Evolutionary conservation across 2,888 invertebrate genomes (phyloP).

Genomic region (Stegophylla sp.): DNA sequence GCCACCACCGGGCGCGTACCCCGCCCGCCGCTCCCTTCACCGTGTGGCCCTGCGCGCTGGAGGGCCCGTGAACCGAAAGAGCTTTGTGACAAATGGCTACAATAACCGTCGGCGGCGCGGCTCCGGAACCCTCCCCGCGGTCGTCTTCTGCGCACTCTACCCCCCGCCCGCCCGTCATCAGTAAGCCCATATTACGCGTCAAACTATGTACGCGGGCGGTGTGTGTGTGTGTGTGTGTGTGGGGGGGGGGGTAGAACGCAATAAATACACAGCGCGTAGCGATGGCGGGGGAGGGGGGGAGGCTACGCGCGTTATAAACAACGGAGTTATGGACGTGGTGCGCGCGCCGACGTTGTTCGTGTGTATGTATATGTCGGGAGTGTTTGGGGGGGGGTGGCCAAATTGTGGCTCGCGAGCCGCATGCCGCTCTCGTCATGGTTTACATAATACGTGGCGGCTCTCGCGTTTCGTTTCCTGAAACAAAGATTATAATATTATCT

Average conservation of each 20-base stretch:
- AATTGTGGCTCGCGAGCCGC: background rate
- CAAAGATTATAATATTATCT: too few relatives aligned
- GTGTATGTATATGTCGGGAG: conserved; percentile 2
- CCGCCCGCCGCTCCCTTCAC: too few relatives aligned
- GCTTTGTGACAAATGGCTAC: conserved; percentile 48
- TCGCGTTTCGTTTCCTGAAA: too few relatives aligned
- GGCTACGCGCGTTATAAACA: conserved; percentile 16
- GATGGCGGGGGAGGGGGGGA: background rate
- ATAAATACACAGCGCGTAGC: background rate
- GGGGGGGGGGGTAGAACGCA: background rate
- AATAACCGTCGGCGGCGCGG: conserved; percentile 29
- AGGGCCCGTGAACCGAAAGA: conserved; percentile 12
- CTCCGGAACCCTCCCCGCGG: background rate
- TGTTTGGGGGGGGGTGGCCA: conserved; percentile 40
- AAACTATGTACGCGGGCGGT: background rate
- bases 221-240: background rate
- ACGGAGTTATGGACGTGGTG: conserved; percentile 31
- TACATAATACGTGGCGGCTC: too few relatives aligned
- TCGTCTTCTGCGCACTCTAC: too few relatives aligned
- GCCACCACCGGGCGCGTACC: background rate
- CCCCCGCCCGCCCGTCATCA: background rate
- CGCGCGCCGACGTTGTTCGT: background rate
- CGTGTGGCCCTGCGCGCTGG: background rate
- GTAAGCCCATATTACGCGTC: background rate
- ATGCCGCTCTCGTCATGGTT: background rate